Base-by-base conservation (phyloP, 1,140 invertebrate species). In the Tetragonula clypearis region DNA sequence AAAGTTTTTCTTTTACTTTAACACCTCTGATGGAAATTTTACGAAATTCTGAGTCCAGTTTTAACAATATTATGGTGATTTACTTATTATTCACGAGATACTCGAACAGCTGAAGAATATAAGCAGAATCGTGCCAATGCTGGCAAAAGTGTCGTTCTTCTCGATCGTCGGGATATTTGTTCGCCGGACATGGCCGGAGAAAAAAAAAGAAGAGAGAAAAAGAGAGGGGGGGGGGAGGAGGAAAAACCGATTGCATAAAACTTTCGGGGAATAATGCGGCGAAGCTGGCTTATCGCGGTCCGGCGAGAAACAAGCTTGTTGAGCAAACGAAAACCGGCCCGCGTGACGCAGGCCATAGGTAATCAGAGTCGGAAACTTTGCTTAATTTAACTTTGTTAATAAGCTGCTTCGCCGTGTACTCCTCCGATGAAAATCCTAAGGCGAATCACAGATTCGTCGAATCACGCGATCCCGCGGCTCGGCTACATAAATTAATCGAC, bases 361-460 rank as follows among this genome's bases (percentile, higher is more conserved):
- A 88, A 89, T 88, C 88, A 73, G 72, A 73, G 23, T 73, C n/a
- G 17, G 49, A 80, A 89, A 89, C 84, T 89, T 89, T 86, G 76
- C 75, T 88, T 87, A 89, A 89, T 89, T 89, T 89, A 89, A 89
- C 88, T 89, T 89, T 88, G 87, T 89, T 88, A 89, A 88, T 86
- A 89, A 89, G 79, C 87, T 88, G 77, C 76, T 88, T 71, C 80
- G 77, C 12, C 71, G 80, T 76, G 84, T 86, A 83, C 69, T 87
- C 69, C 41, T n/a, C 69, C 1, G 23, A 41, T 72, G 41, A 72
- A 49, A 73, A 53, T 73, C 12, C 35, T 41, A 73, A 73, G 71
- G 21, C 14, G 30, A 23, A 53, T 71, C 35, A 19, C 17, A 21
- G 69, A 71, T 41, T 71, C 21, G 41, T 72, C 12, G 23, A 72